Conservation (phyloP, 2,797 vertebrate species). For the Euthynnus affinis region DNA sequence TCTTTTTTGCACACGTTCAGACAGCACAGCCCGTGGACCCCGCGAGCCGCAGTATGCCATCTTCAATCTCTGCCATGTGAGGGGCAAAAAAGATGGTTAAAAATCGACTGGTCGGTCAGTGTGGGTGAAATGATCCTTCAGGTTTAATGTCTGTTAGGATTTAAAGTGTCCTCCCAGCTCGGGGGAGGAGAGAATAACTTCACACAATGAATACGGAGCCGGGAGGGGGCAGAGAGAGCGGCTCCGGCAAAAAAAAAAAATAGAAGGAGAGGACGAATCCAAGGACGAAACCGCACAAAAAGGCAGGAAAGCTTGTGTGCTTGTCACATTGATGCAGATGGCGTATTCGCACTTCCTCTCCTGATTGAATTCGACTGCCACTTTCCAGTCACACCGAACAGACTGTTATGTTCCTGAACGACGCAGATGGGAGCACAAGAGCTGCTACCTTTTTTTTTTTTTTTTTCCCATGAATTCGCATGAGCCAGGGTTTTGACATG, state of each 20-base stretch:
- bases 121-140: slow-evolving; percentile 23
- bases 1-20: background rate
- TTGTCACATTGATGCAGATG: slow-evolving; percentile 38
- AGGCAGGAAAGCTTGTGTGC: background rate
- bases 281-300: slow-evolving; percentile 48
- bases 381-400: slow-evolving; percentile 18
- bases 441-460: slow-evolving; percentile 19
- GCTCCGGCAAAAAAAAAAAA: slow-evolving; percentile 4
- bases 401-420: slow-evolving; percentile 12
- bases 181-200: slow-evolving; percentile 18
- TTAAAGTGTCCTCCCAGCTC: slow-evolving; percentile 20
- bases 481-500: background rate
- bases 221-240: background rate
- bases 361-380: slow-evolving; percentile 33
- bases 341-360: slow-evolving; percentile 40
- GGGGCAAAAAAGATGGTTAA: background rate
- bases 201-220: slow-evolving; percentile 29
- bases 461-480: too few relatives aligned
- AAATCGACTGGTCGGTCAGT: background rate
- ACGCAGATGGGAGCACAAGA: background rate
- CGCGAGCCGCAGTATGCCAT: background rate
- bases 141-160: slow-evolving; percentile 42
- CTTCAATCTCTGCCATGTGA: background rate
- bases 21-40: background rate
- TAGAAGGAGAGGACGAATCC: slow-evolving; percentile 28